Percentiles rank a stretch among this genome's conserved stretches.
phyloP scores from a whole-genome alignment of 2,888 invertebrate genomes.

The Stegana nigrithorax region DNA sequence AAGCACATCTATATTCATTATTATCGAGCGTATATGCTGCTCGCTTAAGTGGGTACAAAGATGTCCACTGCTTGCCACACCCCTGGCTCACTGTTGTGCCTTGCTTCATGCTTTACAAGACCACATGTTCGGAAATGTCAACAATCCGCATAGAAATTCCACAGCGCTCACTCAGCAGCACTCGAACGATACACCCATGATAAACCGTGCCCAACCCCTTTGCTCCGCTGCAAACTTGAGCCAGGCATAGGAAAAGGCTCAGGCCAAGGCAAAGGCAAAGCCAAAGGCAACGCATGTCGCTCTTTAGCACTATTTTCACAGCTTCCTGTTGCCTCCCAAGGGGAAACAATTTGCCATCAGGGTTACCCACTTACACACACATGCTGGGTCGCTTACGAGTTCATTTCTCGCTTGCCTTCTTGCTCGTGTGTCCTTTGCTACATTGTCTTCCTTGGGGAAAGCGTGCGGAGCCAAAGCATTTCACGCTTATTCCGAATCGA shows the following conservation, averaged over 20 bases:
- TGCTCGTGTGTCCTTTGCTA: background rate
- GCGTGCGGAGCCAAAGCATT: slow-evolving; percentile 16
- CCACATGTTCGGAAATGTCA: slow-evolving; percentile 65
- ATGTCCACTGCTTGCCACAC: background rate
- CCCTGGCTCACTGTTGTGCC: slow-evolving; percentile 3
- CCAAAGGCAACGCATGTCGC: slow-evolving; percentile 12
- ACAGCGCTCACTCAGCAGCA: too few relatives aligned
- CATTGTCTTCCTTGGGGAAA: background rate
- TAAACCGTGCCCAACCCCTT: slow-evolving; percentile 21
- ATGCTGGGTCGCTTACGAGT: slow-evolving; percentile 33
- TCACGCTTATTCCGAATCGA: slow-evolving; percentile 43
- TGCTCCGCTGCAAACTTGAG: slow-evolving; percentile 16
- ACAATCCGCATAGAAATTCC: slow-evolving; percentile 62
- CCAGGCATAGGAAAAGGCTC: too few relatives aligned
- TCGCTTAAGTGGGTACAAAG: slow-evolving; percentile 18
- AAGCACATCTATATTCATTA: slow-evolving; percentile 67
- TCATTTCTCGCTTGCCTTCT: slow-evolving; percentile 29
- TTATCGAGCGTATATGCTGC: slow-evolving; percentile 30
- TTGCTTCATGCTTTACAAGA: slow-evolving; percentile 28
- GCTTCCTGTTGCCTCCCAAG: slow-evolving; percentile 51
- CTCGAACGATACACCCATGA: slow-evolving; percentile 36
- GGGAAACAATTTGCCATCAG: slow-evolving; percentile 62
- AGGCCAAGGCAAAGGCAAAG: too few relatives aligned
- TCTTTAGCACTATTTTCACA: slow-evolving; percentile 45
- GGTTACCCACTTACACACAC: slow-evolving; percentile 21